Percentiles rank a stretch among this genome's conserved stretches.
Evolutionary conservation across 2,113 vertebrate species (phyloP).

Genomic region (Callipepla californica): DNA sequence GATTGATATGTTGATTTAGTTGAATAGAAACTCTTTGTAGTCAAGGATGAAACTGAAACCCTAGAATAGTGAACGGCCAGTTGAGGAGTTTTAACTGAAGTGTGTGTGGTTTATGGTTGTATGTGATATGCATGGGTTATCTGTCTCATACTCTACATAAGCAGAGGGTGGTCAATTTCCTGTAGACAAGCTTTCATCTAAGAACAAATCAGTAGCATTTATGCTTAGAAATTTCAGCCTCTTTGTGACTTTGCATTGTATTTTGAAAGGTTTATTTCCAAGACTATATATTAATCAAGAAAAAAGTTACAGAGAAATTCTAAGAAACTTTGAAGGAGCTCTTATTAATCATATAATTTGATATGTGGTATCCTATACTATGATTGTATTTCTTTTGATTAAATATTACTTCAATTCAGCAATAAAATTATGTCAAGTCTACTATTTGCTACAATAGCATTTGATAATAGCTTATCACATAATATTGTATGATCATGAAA

Average conservation of each 20-base stretch:
- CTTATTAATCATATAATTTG: not conserved
- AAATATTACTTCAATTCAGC: not conserved
- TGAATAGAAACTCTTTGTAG: not conserved
- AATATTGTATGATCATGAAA: not conserved
- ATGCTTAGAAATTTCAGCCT: not conserved
- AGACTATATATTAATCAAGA: not conserved
- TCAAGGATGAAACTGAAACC: not conserved
- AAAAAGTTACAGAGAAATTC: not conserved
- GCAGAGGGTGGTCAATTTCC: not conserved
- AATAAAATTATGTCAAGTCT: not conserved
- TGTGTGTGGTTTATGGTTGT: not conserved
- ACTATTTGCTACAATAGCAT: not conserved
- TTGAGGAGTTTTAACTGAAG: not conserved
- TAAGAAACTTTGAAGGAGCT: not conserved
- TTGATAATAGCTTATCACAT: not conserved
- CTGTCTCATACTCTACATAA: not conserved
- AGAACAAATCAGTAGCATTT: not conserved
- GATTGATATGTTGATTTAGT: rapidly evolving
- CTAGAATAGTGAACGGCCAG: not conserved
- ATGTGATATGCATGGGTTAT: not conserved
- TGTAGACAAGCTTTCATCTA: not conserved
- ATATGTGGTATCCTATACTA: not conserved
- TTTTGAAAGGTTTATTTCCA: not conserved
- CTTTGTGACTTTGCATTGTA: not conserved
- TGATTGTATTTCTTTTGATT: not conserved